Evolutionary conservation across 2,888 invertebrate species (phyloP), one percentile per base, ranked within the genome.

Genomic region (Iphiclides podalirius): DNA sequence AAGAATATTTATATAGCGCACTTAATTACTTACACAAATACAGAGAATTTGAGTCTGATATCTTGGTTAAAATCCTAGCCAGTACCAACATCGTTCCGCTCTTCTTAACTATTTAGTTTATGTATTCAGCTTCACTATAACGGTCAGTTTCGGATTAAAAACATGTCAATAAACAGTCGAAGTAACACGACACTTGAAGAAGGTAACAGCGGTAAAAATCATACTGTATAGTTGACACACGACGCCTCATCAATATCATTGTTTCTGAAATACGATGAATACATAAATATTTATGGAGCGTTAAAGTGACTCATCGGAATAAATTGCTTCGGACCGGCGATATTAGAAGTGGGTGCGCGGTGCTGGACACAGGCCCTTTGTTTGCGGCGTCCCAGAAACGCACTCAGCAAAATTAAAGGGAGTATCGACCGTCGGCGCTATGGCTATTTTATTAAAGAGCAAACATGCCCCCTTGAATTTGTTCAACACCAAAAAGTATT

Each of bases 381-480:
- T 86, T 87, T 82, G 73, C 68, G 75, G 73, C 68, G 75, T 75
- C 70, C 77, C 78, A 70, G 81, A 79, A 79, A 75, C 72, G 79
- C 86, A 84, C 85, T 88, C 72, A 81, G 83, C 70, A 64, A 84
- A 84, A 87, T 88, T 85, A 86, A 83, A 80, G 64, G 67, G 81
- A 77, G 75, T 72, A 55, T 54, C 56, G 34, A 45, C 35, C 44
- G 53, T 34, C 36, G 28, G 49, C n/a, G n/a, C 52, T 46, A 51
- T 43, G 37, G 47, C 34, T 40, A 39, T 40, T 44, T 40, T 35
- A 45, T 40, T 50, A 40, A 40, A 40, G 17, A 35, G 14, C 16
- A 28, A 50, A 44, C 33, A 16, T 14, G 11, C 38, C 39, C 39
- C 13, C 14, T 20, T 33, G 12, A 13, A 13, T 34, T 28, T 14